Conservation (phyloP, 2,797 vertebrate genomes). For the Gephyroberyx darwinii region DNA sequence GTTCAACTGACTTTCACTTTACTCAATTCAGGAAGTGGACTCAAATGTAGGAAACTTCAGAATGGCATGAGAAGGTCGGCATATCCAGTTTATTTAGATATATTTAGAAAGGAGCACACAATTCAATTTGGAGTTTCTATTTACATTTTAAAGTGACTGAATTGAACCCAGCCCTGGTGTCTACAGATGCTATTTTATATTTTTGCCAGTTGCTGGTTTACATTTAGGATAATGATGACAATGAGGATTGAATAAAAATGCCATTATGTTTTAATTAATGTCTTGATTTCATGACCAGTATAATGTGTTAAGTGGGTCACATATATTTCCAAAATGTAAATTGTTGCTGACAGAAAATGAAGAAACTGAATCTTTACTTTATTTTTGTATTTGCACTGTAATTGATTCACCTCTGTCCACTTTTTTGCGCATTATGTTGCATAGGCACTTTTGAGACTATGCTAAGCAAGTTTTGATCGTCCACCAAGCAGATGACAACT, state of each 20-base stretch:
- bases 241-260: constrained; percentile 38
- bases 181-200: constrained; percentile 1
- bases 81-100: neutral
- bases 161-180: constrained; percentile 1
- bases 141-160: neutral
- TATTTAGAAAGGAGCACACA: neutral
- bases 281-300: constrained; percentile 1
- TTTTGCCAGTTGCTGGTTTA: constrained; percentile 34
- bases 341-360: no score
- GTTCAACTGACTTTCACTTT: no score
- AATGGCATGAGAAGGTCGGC: no score
- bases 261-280: constrained; percentile 13
- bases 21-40: no score
- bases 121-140: neutral
- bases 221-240: constrained; percentile 3
- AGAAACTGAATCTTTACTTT: neutral
- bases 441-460: no score
- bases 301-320: no score
- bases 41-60: no score
- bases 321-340: no score
- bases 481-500: no score
- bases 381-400: neutral
- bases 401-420: no score
- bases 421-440: no score
- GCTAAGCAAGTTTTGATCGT: no score